Percentiles rank a stretch among this genome's conserved stretches.
Conservation (phyloP, 30 jellyfish, hydroid and myxozoan species). For the Mastigias papua region DNA sequence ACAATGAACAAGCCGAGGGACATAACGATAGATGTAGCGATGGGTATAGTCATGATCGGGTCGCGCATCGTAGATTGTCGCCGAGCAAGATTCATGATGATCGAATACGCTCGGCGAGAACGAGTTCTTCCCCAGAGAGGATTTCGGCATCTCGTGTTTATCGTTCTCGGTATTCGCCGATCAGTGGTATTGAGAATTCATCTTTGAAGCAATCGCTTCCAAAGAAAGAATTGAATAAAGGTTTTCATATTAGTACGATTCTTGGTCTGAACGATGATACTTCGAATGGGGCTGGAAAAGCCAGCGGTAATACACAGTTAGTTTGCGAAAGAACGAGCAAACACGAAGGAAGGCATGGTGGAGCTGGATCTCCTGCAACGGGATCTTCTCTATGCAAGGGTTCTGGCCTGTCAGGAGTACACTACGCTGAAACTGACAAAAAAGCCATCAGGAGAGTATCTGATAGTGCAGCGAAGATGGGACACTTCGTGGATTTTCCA, state of each 20-base stretch:
- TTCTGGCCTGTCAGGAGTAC: too few relatives aligned
- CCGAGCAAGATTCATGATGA: background rate
- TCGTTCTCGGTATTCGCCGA: constrained; percentile 28
- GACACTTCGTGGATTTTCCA: background rate
- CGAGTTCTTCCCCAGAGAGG: constrained; percentile 13
- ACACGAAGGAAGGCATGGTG: too few relatives aligned
- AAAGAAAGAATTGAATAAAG: constrained; percentile 49
- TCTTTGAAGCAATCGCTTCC: constrained; percentile 47
- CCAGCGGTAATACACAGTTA: too few relatives aligned
- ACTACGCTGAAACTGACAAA: too few relatives aligned
- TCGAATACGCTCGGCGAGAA: background rate
- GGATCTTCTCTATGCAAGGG: too few relatives aligned
- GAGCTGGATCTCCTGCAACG: too few relatives aligned
- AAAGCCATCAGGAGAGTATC: background rate
- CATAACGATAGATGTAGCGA: background rate
- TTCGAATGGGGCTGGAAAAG: background rate
- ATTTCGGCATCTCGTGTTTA: background rate
- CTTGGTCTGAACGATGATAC: constrained; percentile 78
- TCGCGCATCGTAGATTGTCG: background rate
- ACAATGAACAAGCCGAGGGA: background rate
- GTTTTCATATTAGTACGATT: constrained; percentile 76
- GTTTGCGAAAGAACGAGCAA: too few relatives aligned
- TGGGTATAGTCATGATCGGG: background rate
- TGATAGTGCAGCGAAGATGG: background rate
- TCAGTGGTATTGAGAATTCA: constrained; percentile 14